Conservation (phyloP, 2,797 vertebrate species). For the Limnodromus scolopaceus region DNA sequence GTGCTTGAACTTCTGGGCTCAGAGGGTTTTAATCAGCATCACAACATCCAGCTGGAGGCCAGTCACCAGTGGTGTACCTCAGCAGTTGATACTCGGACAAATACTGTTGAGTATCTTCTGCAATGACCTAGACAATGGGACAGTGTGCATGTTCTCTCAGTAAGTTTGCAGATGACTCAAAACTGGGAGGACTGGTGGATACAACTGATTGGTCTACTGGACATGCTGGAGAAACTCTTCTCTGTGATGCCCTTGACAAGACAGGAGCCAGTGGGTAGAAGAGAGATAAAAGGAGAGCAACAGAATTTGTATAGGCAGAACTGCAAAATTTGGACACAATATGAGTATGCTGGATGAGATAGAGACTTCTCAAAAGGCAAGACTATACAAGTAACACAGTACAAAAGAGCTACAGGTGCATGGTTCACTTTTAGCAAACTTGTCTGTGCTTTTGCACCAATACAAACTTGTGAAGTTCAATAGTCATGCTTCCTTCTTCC, state of each 20-base stretch:
- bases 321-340: neutral
- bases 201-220: neutral
- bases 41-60: neutral
- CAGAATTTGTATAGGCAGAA: neutral
- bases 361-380: neutral
- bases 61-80: neutral
- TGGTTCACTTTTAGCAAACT: neutral
- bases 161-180: neutral
- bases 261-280: neutral
- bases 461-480: neutral
- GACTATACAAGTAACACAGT: neutral
- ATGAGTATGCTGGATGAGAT: neutral
- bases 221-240: neutral
- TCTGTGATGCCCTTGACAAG: neutral
- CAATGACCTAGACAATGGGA: neutral
- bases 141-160: neutral
- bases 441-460: neutral
- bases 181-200: neutral
- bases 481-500: neutral
- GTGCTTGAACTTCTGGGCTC: neutral
- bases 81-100: neutral
- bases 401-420: neutral
- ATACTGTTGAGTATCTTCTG: neutral
- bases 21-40: neutral
- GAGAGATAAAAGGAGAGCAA: neutral